Evolutionary conservation across 30 jellyfish, hydroid and myxozoan genomes (phyloP), one percentile per base, ranked within the genome.

Genomic region (Aurelia aurita): DNA sequence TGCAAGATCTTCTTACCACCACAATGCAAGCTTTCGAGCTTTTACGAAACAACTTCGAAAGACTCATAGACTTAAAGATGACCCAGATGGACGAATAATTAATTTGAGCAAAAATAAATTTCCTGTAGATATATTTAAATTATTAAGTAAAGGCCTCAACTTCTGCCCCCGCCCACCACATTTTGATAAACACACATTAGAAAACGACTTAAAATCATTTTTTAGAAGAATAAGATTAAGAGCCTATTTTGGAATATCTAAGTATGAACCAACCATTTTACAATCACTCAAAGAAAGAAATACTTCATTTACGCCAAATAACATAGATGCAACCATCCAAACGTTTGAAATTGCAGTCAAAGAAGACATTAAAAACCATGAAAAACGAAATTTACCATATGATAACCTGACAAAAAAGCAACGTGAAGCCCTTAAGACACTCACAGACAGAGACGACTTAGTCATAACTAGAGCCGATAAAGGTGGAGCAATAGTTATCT

Each of bases 141-240:
- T 58, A 58, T 62, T 77, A 26, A 77, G 64, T 43, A 77, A 77
- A 77, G 88, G 79, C 27, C 88, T 77, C 28, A 77, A 77, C 79
- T 59, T 77, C 44, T 77, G 88, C 61, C 88, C 79, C 49, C 76
- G 88, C 79, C 79, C 51, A 58, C 66, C 88, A 3, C n/a, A 21
- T 0, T 77, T 54, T 49, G 79, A 77, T 44, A 77, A 77, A 77
- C 11, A 57, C 65, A 77, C 28, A 3, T 46, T 58, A 29, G 60
- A 75, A 75, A 55, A n/a, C n/a, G n/a, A n/a, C n/a, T n/a, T n/a
- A n/a, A n/a, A n/a, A n/a, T n/a, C n/a, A n/a, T n/a, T n/a, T n/a
- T n/a, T n/a, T n/a, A n/a, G n/a, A n/a, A n/a, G n/a, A n/a, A n/a
- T n/a, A n/a, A n/a, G n/a, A n/a, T n/a, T n/a, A n/a, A n/a, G n/a